phyloP scores from a whole-genome alignment of 2,888 invertebrate species.

The Melikaiella ostensackeni region DNA sequence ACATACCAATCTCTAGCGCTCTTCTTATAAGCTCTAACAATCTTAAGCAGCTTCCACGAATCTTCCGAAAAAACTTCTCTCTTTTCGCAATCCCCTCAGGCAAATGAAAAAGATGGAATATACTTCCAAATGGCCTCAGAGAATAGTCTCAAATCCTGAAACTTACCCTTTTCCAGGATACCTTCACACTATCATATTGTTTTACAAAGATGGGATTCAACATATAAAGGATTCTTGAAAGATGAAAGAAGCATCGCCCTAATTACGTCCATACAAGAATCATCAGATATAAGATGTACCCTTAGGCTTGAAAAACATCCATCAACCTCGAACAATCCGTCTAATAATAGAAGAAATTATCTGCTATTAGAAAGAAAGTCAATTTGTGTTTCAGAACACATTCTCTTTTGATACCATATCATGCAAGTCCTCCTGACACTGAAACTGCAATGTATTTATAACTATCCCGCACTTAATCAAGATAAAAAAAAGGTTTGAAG shows the following conservation, averaged over 20 bases:
- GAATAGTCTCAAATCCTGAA: background rate
- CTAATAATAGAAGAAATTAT: background rate
- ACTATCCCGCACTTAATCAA: constrained; percentile 61
- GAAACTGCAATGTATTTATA: constrained; percentile 57
- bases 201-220: background rate
- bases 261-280: constrained; percentile 23
- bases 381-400: background rate
- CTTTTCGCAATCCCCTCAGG: constrained; percentile 43
- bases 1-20: constrained; percentile 74
- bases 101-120: constrained; percentile 43
- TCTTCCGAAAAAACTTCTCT: constrained; percentile 53
- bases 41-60: constrained; percentile 59
- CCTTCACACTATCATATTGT: background rate
- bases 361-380: constrained; percentile 13
- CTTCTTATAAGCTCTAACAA: constrained; percentile 65
- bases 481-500: constrained; percentile 45
- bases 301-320: background rate
- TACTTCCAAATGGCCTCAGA: constrained; percentile 42
- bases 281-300: constrained; percentile 1
- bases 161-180: background rate
- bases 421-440: constrained; percentile 35
- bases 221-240: background rate
- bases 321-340: constrained; percentile 10
- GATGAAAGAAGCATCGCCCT: background rate
- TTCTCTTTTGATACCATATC: background rate